Percentiles rank a stretch among this genome's conserved stretches.
Conservation (phyloP, 2,113 vertebrate species). For the Entomyzon cyanotis region DNA sequence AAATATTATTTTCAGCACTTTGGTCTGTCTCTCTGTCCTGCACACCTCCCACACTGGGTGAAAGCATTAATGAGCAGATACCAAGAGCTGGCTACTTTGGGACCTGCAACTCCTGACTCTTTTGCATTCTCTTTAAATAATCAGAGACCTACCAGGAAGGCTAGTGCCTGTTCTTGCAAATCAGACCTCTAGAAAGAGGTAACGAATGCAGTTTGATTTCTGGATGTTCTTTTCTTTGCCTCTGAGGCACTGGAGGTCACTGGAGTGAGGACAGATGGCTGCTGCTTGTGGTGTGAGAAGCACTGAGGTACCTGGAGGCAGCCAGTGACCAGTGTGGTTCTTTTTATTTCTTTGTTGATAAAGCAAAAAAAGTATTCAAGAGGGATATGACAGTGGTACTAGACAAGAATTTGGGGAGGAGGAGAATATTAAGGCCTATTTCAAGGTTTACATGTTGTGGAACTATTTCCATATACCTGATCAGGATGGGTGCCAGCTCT, state of each 20-base stretch:
- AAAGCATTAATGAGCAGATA: neutral
- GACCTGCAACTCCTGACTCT: neutral
- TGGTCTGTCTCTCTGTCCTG: neutral
- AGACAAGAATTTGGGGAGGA: neutral
- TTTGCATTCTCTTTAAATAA: neutral
- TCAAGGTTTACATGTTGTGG: neutral
- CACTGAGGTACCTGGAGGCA: neutral
- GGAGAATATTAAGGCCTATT: neutral
- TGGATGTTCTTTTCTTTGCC: neutral
- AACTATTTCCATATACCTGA: neutral
- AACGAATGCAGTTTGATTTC: neutral
- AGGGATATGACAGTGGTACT: neutral
- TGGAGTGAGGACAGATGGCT: neutral
- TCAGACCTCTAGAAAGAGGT: neutral
- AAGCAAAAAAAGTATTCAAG: neutral
- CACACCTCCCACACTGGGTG: accelerated
- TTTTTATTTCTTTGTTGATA: neutral
- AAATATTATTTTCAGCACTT: neutral
- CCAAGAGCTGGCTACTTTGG: neutral
- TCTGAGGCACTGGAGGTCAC: neutral
- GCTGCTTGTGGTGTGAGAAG: neutral
- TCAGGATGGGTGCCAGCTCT: neutral
- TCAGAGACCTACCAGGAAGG: neutral
- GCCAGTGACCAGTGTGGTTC: neutral
- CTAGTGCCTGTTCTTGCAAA: neutral